Percentiles rank a stretch among this genome's conserved stretches.
These are phyloP conservation scores for Cichladusa arquata DNA, from an alignment of 2,113 vertebrate species.

Conservation along the genomic window DNA sequence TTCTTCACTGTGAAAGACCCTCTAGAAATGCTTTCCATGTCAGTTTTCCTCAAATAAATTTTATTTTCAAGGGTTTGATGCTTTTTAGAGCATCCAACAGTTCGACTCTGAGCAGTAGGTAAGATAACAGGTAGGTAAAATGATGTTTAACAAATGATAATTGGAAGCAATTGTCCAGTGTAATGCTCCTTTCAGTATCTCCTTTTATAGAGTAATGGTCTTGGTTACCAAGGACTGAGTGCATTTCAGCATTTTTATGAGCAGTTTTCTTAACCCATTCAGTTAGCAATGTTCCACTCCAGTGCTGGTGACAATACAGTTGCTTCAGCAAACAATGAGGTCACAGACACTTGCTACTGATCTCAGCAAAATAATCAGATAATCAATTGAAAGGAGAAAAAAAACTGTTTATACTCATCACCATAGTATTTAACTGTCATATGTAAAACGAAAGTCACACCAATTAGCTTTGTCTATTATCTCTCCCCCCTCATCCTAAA, in stretches of 20 bases:
- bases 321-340: slow-evolving; percentile 40
- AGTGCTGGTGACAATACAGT: slow-evolving; percentile 32
- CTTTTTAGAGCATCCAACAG: neutral
- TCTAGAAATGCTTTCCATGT: neutral
- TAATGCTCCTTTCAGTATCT: neutral
- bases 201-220: neutral
- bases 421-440: slow-evolving; percentile 15
- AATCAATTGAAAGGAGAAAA: slow-evolving; percentile 51
- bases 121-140: neutral
- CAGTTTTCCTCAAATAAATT: neutral
- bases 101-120: neutral
- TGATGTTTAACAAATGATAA: neutral
- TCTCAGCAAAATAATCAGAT: slow-evolving; percentile 56
- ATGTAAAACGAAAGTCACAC: neutral
- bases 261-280: slow-evolving; percentile 28
- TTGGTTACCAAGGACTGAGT: neutral
- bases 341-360: slow-evolving; percentile 49
- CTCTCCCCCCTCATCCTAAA: neutral
- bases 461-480: slow-evolving; percentile 21
- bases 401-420: neutral
- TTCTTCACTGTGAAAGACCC: neutral
- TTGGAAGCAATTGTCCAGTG: neutral
- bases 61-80: neutral
- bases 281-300: slow-evolving; percentile 37
- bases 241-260: slow-evolving; percentile 26